Percentiles rank a stretch among this genome's conserved stretches.
phyloP scores from a whole-genome alignment of 2,888 invertebrate species.

The Arrhopalites spinosus region DNA sequence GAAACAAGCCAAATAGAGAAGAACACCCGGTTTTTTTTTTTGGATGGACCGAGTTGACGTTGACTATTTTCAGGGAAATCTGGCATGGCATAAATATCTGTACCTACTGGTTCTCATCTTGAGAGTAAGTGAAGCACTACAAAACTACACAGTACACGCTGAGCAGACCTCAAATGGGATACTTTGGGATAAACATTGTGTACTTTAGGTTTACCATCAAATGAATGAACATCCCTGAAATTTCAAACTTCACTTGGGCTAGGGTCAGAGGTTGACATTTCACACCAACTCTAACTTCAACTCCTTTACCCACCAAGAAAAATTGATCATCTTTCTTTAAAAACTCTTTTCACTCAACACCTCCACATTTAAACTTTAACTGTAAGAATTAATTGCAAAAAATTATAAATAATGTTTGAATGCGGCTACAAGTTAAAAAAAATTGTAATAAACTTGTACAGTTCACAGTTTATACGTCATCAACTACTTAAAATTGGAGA shows the following conservation, averaged over 20 bases:
- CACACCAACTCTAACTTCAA: conserved; percentile 5
- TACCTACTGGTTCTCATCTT: conserved; percentile 13
- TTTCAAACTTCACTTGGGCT: conserved; percentile 23
- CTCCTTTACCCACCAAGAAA: too few relatives aligned
- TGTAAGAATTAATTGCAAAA: too few relatives aligned
- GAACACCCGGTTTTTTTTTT: too few relatives aligned
- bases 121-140: too few relatives aligned
- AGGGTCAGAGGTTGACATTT: conserved; percentile 31
- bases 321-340: too few relatives aligned
- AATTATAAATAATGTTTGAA: too few relatives aligned
- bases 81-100: conserved; percentile 17
- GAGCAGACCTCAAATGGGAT: conserved; percentile 18
- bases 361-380: too few relatives aligned
- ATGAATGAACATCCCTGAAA: conserved; percentile 25
- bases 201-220: conserved; percentile 8
- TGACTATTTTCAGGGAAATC: background rate
- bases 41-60: too few relatives aligned
- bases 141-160: too few relatives aligned
- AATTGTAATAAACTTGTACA: too few relatives aligned
- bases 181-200: conserved; percentile 23
- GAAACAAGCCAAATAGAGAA: too few relatives aligned
- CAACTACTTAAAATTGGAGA: background rate
- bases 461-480: background rate
- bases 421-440: too few relatives aligned
- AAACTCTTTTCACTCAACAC: background rate